A percentile compares a stretch with the other conserved stretches of the same genome.
phyloP scores from a whole-genome alignment of 2,113 vertebrate species.

The Cyanistes caeruleus region DNA sequence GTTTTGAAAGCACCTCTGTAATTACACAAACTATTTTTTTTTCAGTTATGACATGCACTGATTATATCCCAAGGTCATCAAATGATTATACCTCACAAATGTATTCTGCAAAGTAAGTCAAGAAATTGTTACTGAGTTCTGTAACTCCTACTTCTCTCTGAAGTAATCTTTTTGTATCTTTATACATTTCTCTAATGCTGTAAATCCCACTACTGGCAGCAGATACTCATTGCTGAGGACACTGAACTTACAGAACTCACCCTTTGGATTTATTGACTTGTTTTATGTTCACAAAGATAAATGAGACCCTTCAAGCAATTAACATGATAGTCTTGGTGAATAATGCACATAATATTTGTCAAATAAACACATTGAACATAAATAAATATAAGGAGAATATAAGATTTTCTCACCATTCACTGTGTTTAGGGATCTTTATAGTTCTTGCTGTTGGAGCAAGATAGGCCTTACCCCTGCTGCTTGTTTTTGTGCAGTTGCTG shows the following conservation, averaged over 20 bases:
- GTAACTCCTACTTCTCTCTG: background rate
- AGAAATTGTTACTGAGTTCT: slow-evolving; percentile 30
- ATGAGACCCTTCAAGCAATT: background rate
- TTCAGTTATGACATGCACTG: slow-evolving; percentile 83
- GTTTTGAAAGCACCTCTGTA: background rate
- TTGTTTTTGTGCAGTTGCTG: background rate
- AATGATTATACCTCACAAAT: slow-evolving; percentile 85
- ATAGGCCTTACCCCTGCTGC: accelerated
- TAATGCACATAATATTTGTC: background rate
- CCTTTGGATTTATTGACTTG: background rate
- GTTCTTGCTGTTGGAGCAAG: background rate
- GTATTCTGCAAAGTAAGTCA: slow-evolving; percentile 85
- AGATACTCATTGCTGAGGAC: background rate
- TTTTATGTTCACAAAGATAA: background rate
- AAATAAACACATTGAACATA: background rate
- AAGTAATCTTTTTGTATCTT: background rate
- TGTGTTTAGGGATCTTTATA: background rate
- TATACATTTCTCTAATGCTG: background rate
- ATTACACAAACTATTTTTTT: slow-evolving; percentile 44
- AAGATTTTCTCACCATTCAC: background rate
- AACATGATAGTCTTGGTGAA: background rate
- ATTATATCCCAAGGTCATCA: slow-evolving; percentile 82
- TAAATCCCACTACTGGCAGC: background rate
- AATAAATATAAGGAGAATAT: background rate
- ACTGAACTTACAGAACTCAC: background rate